These are phyloP conservation scores for Spilogale gracilis DNA, from an alignment of 2,113 vertebrate species.

Conservation along the genomic window DNA sequence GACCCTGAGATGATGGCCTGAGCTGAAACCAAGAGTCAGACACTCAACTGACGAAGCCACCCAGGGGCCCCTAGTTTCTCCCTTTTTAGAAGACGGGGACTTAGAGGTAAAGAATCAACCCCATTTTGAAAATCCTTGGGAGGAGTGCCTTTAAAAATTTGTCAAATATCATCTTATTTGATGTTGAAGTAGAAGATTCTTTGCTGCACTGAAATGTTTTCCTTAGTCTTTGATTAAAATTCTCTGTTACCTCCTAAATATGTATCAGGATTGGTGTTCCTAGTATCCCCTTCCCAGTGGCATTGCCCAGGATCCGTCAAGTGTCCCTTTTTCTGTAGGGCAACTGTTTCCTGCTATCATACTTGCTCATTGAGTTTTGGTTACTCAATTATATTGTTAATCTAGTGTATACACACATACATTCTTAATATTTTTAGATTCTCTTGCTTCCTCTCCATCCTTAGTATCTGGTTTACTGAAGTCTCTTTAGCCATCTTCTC, in stretches of 20 bases:
- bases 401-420: neutral
- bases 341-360: neutral
- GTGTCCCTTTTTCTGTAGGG: neutral
- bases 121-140: neutral
- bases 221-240: neutral
- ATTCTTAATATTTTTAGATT: neutral
- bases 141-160: neutral
- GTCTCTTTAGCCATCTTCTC: neutral
- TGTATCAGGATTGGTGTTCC: neutral
- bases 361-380: neutral
- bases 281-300: fast-evolving
- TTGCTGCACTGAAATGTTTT: neutral
- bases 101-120: neutral
- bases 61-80: neutral
- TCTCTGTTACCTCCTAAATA: neutral
- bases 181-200: neutral
- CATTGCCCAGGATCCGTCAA: fast-evolving
- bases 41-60: neutral
- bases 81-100: neutral
- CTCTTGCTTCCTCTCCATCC: neutral
- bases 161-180: neutral
- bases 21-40: neutral
- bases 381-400: neutral
- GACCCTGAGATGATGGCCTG: neutral
- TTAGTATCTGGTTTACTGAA: no score